Conservation (phyloP, 2,888 invertebrate species). For the Buathra laborator region DNA sequence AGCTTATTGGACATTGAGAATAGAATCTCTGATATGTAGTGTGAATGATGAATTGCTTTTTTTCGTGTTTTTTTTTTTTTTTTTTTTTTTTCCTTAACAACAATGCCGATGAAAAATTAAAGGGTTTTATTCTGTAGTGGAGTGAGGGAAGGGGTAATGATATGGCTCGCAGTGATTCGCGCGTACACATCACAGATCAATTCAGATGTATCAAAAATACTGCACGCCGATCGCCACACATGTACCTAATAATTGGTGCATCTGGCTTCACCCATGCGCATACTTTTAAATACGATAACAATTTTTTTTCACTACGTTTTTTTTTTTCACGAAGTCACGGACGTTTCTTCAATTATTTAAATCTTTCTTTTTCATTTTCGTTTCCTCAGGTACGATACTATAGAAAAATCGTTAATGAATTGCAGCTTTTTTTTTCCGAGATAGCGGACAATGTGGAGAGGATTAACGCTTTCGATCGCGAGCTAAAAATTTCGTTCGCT, state of each 20-base stretch:
- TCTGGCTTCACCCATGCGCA: conserved; percentile 67
- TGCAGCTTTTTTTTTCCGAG: not conserved
- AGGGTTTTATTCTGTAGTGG: not conserved
- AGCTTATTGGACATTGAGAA: conserved; percentile 53
- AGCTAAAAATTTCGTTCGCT: not conserved
- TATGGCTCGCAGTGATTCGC: conserved; percentile 70
- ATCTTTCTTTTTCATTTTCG: not conserved
- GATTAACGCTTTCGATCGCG: not conserved
- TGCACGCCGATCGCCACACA: conserved; percentile 59
- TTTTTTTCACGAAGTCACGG: conserved; percentile 62
- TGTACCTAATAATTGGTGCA: conserved; percentile 71
- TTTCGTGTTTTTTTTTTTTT: conserved; percentile 33
- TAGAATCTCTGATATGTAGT: conserved; percentile 68
- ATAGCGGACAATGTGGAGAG: conserved; percentile 6
- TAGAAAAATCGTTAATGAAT: conserved; percentile 1
- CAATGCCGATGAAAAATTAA: conserved; percentile 37
- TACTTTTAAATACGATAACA: conserved; percentile 64
- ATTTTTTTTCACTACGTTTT: conserved; percentile 49
- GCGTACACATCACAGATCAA: conserved; percentile 75
- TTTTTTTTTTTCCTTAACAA: conserved; percentile 8
- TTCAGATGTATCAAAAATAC: conserved; percentile 79
- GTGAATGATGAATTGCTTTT: conserved; percentile 49
- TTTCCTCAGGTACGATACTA: conserved; percentile 18
- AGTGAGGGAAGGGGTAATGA: conserved; percentile 52
- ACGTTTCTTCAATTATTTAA: conserved; percentile 28